These are phyloP conservation scores for Crotalus viridis DNA, from an alignment of 2,113 vertebrate species.

Conservation along the genomic window DNA sequence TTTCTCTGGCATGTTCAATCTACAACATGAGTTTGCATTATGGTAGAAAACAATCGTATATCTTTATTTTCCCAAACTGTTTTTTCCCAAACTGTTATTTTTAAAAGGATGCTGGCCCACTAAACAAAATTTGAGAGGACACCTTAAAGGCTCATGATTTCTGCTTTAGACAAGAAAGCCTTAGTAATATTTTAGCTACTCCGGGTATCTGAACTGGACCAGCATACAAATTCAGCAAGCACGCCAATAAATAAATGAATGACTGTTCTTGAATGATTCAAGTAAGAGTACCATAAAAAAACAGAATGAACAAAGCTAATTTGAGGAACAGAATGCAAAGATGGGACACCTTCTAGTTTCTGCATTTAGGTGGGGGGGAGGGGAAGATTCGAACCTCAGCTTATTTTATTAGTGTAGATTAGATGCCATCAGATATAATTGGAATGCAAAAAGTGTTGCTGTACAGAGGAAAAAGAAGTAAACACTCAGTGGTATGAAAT, in stretches of 20 bases:
- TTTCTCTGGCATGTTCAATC: background rate
- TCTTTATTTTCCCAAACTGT: background rate
- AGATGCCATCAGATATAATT: constrained; percentile 69
- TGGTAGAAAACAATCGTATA: background rate
- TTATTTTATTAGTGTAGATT: background rate
- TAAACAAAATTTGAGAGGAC: background rate
- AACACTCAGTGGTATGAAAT: constrained; percentile 46
- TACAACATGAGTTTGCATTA: background rate
- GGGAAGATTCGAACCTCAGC: constrained; percentile 36
- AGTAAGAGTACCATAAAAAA: background rate
- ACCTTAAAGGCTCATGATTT: background rate
- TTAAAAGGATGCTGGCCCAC: background rate
- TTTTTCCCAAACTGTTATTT: background rate
- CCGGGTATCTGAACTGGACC: background rate
- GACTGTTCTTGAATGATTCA: background rate
- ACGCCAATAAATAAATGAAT: background rate
- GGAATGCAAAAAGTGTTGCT: constrained; percentile 73
- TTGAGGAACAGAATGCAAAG: constrained; percentile 45
- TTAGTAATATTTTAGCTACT: background rate
- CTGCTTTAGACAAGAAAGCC: background rate
- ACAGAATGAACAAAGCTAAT: constrained; percentile 17
- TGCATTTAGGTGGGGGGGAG: constrained; percentile 62
- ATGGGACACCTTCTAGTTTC: constrained; percentile 61
- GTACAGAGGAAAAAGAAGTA: constrained; percentile 48
- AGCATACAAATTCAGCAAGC: background rate